Percentiles rank a stretch among this genome's conserved stretches.
These are phyloP conservation scores for Amazonetta brasiliensis DNA, from an alignment of 2,797 vertebrate species.

Conservation along the genomic window DNA sequence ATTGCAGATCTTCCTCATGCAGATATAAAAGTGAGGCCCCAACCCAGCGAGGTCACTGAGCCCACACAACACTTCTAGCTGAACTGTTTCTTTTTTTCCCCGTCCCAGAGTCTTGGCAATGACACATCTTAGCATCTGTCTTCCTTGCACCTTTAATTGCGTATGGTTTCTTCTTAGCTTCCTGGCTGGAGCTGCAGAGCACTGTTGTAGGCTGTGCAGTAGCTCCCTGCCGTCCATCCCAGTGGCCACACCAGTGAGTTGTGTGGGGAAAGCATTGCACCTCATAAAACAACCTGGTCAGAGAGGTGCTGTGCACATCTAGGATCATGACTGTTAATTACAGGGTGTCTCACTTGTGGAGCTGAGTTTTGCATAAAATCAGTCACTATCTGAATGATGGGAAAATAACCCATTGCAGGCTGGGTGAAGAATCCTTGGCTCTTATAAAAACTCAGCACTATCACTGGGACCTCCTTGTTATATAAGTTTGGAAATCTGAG, in stretches of 20 bases:
- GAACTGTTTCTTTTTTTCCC: background rate
- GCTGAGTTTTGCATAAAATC: background rate
- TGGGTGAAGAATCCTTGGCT: background rate
- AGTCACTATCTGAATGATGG: background rate
- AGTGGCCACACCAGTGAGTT: fast-evolving
- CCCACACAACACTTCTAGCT: background rate
- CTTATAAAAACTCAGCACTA: background rate
- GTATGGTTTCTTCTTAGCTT: background rate
- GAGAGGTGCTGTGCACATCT: background rate
- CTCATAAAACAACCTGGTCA: background rate
- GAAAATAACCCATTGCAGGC: background rate
- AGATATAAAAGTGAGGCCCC: background rate
- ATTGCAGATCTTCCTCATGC: background rate
- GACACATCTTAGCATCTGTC: background rate
- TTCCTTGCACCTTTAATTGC: conserved; percentile 3
- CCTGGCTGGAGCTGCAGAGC: background rate
- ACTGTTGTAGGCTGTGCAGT: background rate
- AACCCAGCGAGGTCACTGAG: conserved; percentile 2
- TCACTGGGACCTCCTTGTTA: background rate
- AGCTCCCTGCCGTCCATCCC: background rate
- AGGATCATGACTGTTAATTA: background rate
- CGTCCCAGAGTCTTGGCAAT: background rate
- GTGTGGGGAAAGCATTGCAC: background rate
- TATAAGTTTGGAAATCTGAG: background rate
- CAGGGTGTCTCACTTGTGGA: background rate